Percentiles rank a stretch among this genome's conserved stretches.
phyloP scores from a whole-genome alignment of 2,888 invertebrate genomes.

The Pharmacophagus antenor region DNA sequence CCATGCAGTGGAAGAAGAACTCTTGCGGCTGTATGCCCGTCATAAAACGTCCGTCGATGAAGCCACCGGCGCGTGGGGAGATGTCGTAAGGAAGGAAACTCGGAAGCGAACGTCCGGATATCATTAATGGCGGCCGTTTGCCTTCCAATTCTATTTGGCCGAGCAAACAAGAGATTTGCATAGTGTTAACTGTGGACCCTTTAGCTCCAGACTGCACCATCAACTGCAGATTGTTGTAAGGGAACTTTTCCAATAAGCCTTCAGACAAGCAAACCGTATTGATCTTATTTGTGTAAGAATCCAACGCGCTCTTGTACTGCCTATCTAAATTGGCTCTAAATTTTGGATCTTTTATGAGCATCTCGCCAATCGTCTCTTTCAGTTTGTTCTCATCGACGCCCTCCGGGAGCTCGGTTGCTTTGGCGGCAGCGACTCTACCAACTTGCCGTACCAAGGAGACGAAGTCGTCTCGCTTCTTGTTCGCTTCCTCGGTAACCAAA shows the following conservation, averaged over 20 bases:
- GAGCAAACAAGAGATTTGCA: conserved; percentile 98
- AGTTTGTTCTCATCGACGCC: conserved; percentile 82
- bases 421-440: conserved; percentile 83
- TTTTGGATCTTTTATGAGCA: conserved; percentile 85
- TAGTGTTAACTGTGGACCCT: conserved; percentile 98
- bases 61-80: conserved; percentile 96
- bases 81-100: conserved; percentile 94
- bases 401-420: conserved; percentile 85
- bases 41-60: conserved; percentile 97
- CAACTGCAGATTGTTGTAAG: conserved; percentile 96
- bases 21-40: conserved; percentile 99
- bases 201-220: conserved; percentile 99
- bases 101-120: conserved; percentile 94
- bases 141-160: conserved; percentile 99
- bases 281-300: conserved; percentile 93
- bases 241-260: conserved; percentile 93
- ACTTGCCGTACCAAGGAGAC: conserved; percentile 83
- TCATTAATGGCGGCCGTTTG: conserved; percentile 96
- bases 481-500: conserved; percentile 87
- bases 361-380: conserved; percentile 84
- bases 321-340: conserved; percentile 90
- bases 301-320: conserved; percentile 89
- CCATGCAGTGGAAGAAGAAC: conserved; percentile 99
- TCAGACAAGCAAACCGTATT: conserved; percentile 91
- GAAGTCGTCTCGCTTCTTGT: conserved; percentile 85